Conservation (phyloP, 2,888 invertebrate species). For the Cryptus viduatorius region DNA sequence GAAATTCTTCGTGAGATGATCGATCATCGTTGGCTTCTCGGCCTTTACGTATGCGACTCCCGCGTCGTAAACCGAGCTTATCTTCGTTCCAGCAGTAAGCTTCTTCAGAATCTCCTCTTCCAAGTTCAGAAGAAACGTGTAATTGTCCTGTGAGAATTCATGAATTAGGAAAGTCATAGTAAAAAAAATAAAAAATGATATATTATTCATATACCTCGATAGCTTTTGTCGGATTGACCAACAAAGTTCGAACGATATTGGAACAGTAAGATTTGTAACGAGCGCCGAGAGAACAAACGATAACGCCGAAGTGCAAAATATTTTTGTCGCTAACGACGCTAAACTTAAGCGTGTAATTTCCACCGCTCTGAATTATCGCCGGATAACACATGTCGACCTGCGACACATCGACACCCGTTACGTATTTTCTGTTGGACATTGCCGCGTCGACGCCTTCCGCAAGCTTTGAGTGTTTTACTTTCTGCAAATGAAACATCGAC, state of each 20-base stretch:
- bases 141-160: conserved; percentile 90
- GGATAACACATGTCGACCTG: conserved; percentile 99
- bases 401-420: conserved; percentile 94
- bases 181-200: background rate
- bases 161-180: conserved; percentile 39
- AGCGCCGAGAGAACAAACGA: conserved; percentile 97
- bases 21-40: conserved; percentile 93
- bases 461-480: conserved; percentile 97
- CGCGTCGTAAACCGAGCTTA: conserved; percentile 95
- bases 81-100: conserved; percentile 92
- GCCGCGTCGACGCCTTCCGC: conserved; percentile 98
- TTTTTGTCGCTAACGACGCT: conserved; percentile 98
- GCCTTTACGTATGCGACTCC: conserved; percentile 93
- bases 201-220: conserved; percentile 85
- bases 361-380: conserved; percentile 99
- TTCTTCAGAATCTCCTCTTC: conserved; percentile 96
- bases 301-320: conserved; percentile 97
- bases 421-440: conserved; percentile 97
- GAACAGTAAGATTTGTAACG: conserved; percentile 99
- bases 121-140: conserved; percentile 95
- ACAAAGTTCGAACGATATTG: conserved; percentile 97
- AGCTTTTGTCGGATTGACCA: conserved; percentile 95
- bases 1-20: conserved; percentile 97
- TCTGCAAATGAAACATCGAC: conserved; percentile 86
- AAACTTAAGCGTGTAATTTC: conserved; percentile 98